phyloP scores from a whole-genome alignment of 2,888 invertebrate genomes.

The Trimorus sp. region DNA sequence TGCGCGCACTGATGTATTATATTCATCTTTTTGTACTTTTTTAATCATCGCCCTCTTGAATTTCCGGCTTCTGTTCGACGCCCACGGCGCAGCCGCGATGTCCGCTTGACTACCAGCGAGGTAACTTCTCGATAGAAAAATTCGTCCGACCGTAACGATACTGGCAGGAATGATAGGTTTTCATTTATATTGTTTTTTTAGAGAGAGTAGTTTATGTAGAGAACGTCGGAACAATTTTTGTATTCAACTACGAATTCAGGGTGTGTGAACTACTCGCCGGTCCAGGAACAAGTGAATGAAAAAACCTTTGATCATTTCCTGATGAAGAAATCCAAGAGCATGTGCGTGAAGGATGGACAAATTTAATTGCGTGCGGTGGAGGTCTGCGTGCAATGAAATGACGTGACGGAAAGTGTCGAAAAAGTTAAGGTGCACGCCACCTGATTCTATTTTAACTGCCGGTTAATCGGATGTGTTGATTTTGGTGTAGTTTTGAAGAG shows the following conservation, averaged over 20 bases:
- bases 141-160: slow-evolving; percentile 33
- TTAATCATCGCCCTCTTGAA: slow-evolving; percentile 53
- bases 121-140: slow-evolving; percentile 19
- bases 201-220: neutral
- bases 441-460: too few relatives aligned
- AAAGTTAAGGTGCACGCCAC: too few relatives aligned
- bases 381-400: too few relatives aligned
- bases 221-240: slow-evolving; percentile 1
- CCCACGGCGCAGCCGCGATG: slow-evolving; percentile 35
- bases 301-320: too few relatives aligned
- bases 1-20: slow-evolving; percentile 52
- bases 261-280: neutral
- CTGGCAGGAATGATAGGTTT: neutral
- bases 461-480: too few relatives aligned
- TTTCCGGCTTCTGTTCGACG: slow-evolving; percentile 34
- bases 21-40: slow-evolving; percentile 63
- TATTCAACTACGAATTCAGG: neutral
- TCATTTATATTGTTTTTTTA: neutral
- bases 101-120: slow-evolving; percentile 5
- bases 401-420: too few relatives aligned
- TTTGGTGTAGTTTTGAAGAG: too few relatives aligned
- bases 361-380: too few relatives aligned
- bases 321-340: too few relatives aligned
- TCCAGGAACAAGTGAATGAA: too few relatives aligned
- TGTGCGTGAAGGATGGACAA: too few relatives aligned